Conservation (phyloP, 1,140 invertebrate genomes). For the Littorina saxatilis region DNA sequence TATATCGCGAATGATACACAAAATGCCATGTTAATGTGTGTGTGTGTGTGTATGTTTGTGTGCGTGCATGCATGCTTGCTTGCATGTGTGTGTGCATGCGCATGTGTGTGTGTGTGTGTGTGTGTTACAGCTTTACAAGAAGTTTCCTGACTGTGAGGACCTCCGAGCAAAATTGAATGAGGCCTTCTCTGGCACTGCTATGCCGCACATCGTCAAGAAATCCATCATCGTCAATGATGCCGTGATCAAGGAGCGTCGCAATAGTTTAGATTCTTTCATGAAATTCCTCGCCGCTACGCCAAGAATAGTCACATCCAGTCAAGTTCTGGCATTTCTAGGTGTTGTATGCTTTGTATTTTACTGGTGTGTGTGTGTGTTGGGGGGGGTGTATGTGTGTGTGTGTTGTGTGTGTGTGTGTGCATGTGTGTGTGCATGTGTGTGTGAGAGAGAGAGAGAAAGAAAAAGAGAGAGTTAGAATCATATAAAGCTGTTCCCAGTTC, state of each 20-base stretch:
- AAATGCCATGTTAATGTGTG: too few relatives aligned
- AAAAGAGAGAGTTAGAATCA: too few relatives aligned
- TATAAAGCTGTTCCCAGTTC: too few relatives aligned
- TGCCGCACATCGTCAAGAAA: conserved; percentile 63
- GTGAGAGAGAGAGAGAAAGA: too few relatives aligned
- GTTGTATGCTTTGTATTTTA: too few relatives aligned
- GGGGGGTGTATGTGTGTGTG: too few relatives aligned
- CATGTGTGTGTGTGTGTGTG: too few relatives aligned
- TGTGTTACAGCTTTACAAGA: conserved; percentile 58
- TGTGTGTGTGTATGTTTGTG: conserved; percentile 1
- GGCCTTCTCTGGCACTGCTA: conserved; percentile 57
- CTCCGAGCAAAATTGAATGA: conserved; percentile 55
- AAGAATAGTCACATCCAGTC: neutral
- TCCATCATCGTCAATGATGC: conserved; percentile 55
- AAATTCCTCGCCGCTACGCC: conserved; percentile 51
- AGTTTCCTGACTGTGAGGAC: conserved; percentile 66
- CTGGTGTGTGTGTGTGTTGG: too few relatives aligned
- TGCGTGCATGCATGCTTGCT: neutral
- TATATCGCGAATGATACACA: too few relatives aligned
- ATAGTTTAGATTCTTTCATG: conserved; percentile 54
- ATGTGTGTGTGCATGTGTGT: too few relatives aligned
- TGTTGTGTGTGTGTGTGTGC: too few relatives aligned
- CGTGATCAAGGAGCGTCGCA: conserved; percentile 52
- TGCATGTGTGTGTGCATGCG: neutral
- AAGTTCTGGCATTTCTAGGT: conserved; percentile 29